These are phyloP conservation scores for Chloropsis hardwickii DNA, from an alignment of 2,113 vertebrate genomes.

Conservation along the genomic window DNA sequence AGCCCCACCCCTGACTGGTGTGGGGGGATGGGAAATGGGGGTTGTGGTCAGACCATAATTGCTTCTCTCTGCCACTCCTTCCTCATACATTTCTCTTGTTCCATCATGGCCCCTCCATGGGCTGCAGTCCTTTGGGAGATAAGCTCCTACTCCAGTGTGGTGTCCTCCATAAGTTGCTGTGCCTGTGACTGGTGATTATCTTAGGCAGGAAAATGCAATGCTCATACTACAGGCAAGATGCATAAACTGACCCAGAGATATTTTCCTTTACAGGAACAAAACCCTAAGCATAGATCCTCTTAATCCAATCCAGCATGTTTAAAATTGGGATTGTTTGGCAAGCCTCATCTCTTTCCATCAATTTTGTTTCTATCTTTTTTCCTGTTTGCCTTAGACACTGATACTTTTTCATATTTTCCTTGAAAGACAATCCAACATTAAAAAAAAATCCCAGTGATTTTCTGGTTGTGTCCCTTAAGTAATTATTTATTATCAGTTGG, in stretches of 20 bases:
- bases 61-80: neutral
- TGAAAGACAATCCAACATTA: neutral
- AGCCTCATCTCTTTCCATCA: neutral
- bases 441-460: neutral
- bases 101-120: no score
- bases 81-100: neutral
- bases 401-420: neutral
- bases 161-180: neutral
- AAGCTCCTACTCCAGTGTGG: accelerated
- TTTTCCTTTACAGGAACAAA: neutral
- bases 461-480: neutral
- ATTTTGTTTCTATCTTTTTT: neutral
- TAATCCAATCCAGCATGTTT: neutral
- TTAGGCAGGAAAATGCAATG: neutral
- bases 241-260: neutral
- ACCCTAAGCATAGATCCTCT: neutral
- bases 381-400: neutral
- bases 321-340: neutral
- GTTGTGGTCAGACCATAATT: neutral
- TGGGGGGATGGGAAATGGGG: neutral
- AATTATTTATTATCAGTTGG: neutral
- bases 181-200: neutral
- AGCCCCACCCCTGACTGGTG: accelerated
- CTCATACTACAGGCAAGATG: neutral
- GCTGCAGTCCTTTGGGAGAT: neutral